Evolutionary conservation across 2,888 invertebrate species (phyloP), one percentile per base, ranked within the genome.

Genomic region (Lepidonotus clava): DNA sequence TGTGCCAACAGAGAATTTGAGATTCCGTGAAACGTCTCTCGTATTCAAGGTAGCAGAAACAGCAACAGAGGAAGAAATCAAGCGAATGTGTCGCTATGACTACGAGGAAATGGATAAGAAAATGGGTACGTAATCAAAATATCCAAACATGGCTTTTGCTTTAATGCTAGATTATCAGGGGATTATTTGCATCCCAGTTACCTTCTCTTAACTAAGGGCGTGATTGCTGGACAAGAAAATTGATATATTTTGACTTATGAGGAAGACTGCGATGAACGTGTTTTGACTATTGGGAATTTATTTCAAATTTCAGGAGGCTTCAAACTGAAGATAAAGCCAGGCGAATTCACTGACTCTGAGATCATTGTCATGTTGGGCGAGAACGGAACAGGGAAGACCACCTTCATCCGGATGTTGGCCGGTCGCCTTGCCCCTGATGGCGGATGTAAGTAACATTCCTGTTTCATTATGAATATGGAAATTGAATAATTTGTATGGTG

Each of bases 341-440:
- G 99, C 14, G 98, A 98, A 93, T 99, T 99, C 95, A 99, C 99
- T 21, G 99, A 99, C 95, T 99, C 99, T 0, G 99, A 99, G 95
- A 99, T 99, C 94, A 96, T 99, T 92, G 99, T 99, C 14, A 95
- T 99, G 93, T 96, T 99, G 88, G 96, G 96, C 85, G 99, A 99
- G 94, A 99, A 99, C 94, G 99, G 99, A 89, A 99, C 99, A 36
- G 99, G 99, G 77, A 99, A 99, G 95, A 99, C 99, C 0, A 99
- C 99, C 8, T 98, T 99, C 94, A 99, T 99, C 92, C 96, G 98
- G 92, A 98, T 99, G 98, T 95, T 99, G 93, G 99, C 99, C 91
- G 99, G 99, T 84, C 97, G 98, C 93, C 95, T 99, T 92, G 96
- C 97, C 91, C 97, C 99, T 0, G 99, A 99, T 95, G 97, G 95